A percentile compares a stretch with the other conserved stretches of the same genome.
phyloP scores from a whole-genome alignment of 2,888 invertebrate genomes.

The Heteromurus nitidus region DNA sequence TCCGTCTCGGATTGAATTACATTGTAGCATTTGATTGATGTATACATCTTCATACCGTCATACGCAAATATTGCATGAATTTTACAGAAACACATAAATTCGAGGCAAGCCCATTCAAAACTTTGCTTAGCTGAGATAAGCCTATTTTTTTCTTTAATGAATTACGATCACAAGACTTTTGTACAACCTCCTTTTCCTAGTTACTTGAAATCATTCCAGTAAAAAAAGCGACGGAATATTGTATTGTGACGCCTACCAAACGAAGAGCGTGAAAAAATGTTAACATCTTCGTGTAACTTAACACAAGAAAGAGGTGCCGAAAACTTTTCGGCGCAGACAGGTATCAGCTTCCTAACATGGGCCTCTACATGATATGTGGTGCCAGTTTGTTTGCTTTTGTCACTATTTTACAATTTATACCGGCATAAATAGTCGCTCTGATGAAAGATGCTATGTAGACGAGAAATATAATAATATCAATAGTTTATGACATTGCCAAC shows the following conservation, averaged over 20 bases:
- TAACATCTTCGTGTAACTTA: not conserved
- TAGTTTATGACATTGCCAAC: no score
- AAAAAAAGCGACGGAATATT: not conserved
- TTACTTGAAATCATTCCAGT: no score
- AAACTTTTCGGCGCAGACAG: not conserved
- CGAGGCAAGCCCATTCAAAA: no score
- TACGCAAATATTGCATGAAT: no score
- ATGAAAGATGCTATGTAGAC: no score
- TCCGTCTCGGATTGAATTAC: no score
- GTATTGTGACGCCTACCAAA: slow-evolving; percentile 4
- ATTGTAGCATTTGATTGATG: no score
- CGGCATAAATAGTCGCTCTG: no score
- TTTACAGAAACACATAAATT: no score
- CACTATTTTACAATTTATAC: not conserved
- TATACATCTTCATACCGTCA: no score
- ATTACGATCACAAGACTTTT: not conserved
- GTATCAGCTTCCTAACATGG: slow-evolving; percentile 20
- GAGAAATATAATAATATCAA: no score
- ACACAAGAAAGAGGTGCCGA: slow-evolving; percentile 12
- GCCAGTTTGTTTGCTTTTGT: slow-evolving; percentile 1
- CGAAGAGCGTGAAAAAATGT: not conserved
- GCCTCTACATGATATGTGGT: not conserved
- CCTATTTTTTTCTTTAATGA: not conserved
- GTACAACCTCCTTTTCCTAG: not conserved
- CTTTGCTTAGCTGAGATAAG: no score